Conservation (phyloP, 2,888 invertebrate genomes). For the Ceratothoa steindachneri region DNA sequence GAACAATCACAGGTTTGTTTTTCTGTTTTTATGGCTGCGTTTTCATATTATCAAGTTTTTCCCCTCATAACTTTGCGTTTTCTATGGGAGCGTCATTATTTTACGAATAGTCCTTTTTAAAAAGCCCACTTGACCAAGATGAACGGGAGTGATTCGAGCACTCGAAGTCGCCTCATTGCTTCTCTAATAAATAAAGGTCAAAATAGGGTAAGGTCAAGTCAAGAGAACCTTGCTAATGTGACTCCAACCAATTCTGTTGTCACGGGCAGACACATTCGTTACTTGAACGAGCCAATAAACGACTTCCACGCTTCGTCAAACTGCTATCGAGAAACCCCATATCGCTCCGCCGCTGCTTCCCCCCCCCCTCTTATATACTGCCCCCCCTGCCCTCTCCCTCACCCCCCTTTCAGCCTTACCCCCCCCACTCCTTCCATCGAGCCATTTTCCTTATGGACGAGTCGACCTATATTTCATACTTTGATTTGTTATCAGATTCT, state of each 20-base stretch:
- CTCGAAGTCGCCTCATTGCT: slow-evolving; percentile 5
- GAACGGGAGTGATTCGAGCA: slow-evolving; percentile 4
- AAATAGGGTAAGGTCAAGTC: slow-evolving; percentile 43
- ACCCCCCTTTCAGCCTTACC: not conserved
- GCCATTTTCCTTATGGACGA: not conserved
- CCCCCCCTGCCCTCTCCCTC: not conserved
- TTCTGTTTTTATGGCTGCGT: not conserved
- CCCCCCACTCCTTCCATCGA: not conserved
- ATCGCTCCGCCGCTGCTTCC: not conserved
- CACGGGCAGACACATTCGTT: slow-evolving; percentile 42
- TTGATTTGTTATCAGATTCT: not conserved
- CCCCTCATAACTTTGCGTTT: slow-evolving; percentile 8
- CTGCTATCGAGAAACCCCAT: slow-evolving; percentile 20
- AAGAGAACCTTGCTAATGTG: slow-evolving; percentile 41
- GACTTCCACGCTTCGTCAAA: slow-evolving; percentile 30
- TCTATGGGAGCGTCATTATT: slow-evolving; percentile 6
- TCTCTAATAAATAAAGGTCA: slow-evolving; percentile 38
- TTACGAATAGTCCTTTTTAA: slow-evolving; percentile 9
- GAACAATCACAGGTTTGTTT: slow-evolving; percentile 15
- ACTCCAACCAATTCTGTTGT: slow-evolving; percentile 39
- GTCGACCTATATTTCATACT: not conserved
- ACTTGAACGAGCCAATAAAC: slow-evolving; percentile 39
- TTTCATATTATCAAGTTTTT: slow-evolving; percentile 1
- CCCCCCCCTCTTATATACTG: not conserved
- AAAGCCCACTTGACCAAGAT: slow-evolving; percentile 12